Base-by-base conservation (phyloP, 1,140 invertebrate species). In the Scylla paramamosain region DNA sequence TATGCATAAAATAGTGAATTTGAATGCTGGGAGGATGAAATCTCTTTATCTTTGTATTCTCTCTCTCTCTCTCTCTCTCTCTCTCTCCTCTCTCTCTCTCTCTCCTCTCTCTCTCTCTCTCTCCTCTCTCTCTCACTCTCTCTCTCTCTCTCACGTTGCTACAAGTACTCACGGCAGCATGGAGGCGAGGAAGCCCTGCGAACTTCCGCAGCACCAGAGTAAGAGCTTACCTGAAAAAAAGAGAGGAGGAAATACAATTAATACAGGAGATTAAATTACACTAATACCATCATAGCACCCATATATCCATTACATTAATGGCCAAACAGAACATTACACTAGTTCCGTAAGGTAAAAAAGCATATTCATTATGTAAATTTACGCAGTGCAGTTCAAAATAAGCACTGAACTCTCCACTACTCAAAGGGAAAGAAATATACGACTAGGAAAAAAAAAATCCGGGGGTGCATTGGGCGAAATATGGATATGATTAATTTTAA, bases 401-500 rank as follows among this genome's bases (percentile, higher is more conserved):
- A 77, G 6, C 67, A 77, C 67, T 77, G 25, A 77, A n/a, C 67
- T 20, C n/a, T 77, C n/a, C n/a, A n/a, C 20, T 77, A 77, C 67
- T n/a, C 67, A 77, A 77, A 77, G 67, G 20, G n/a, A 77, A 77
- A 20, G 12, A 77, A 77, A 77, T n/a, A 77, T 20, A 77, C 25
- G 67, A 77, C 20, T 0, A n/a, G n/a, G 67, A n/a, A 77, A n/a
- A 25, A n/a, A 77, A n/a, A n/a, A n/a, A 77, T 1, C 25, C 10
- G 25, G 67, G 67, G 0, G 25, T 77, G 67, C 67, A n/a, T n/a
- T 25, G 20, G 67, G n/a, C 25, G 67, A 77, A 77, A 77, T 77
- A 77, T 77, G 67, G 67, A 77, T 77, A 77, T 77, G 67, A 77
- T 77, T 77, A 77, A 77, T 77, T 77, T 77, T 77, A 77, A 77